Conservation (phyloP, 1,140 invertebrate genomes). For the Pseudomyrmex dendroicus region DNA sequence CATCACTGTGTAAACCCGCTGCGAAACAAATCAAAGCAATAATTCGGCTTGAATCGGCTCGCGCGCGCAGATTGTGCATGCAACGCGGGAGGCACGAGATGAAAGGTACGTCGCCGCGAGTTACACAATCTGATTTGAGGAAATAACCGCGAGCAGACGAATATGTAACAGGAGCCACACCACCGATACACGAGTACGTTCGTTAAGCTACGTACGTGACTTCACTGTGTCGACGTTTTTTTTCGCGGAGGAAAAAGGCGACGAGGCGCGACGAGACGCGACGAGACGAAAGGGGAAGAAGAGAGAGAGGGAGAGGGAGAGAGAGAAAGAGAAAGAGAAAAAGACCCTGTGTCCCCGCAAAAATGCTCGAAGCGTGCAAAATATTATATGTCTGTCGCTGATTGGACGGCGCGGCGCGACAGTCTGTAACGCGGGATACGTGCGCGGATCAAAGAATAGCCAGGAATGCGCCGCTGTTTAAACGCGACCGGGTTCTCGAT, state of each 20-base stretch:
- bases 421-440: conserved; percentile 66
- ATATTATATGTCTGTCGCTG: conserved; percentile 70
- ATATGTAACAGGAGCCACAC: conserved; percentile 40
- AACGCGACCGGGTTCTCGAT: conserved; percentile 66
- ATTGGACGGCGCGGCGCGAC: conserved; percentile 62
- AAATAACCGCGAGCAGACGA: conserved; percentile 57
- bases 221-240: conserved; percentile 65
- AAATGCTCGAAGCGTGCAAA: conserved; percentile 72
- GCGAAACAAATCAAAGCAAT: conserved; percentile 10
- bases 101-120: conserved; percentile 42
- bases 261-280: background rate
- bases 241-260: conserved; percentile 43
- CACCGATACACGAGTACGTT: conserved; percentile 63
- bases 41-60: conserved; percentile 45
- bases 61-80: conserved; percentile 70
- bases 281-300: background rate
- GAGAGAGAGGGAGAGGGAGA: background rate
- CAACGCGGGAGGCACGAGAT: conserved; percentile 62
- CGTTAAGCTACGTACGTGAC: conserved; percentile 78
- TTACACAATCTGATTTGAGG: conserved; percentile 58
- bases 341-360: conserved; percentile 20
- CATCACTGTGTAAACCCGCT: conserved; percentile 64
- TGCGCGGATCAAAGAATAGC: conserved; percentile 73
- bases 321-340: too few relatives aligned
- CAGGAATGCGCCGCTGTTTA: conserved; percentile 63